Evolutionary conservation across 2,113 vertebrate species (phyloP).

Genomic region (Herpailurus yagouaroundi): DNA sequence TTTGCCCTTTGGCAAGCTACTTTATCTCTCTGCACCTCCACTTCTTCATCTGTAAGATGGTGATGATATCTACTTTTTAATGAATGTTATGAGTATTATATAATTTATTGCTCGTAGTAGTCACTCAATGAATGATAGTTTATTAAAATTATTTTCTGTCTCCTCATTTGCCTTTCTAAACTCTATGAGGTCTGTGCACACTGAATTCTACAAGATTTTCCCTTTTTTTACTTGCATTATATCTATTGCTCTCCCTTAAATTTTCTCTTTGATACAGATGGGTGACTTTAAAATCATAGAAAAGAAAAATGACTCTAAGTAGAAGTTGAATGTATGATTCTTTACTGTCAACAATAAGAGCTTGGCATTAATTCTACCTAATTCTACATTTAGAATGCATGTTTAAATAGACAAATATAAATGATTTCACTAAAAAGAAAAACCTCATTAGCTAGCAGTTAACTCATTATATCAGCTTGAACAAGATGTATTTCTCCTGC

Average conservation of each 20-base stretch:
- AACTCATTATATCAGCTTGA: not conserved
- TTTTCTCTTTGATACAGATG: not conserved
- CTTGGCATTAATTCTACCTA: not conserved
- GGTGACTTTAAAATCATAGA: not conserved
- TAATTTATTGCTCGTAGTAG: not conserved
- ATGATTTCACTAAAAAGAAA: not conserved
- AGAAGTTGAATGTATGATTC: not conserved
- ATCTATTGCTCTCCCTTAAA: not conserved
- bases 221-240: not conserved
- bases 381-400: not conserved
- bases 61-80: not conserved
- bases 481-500: not conserved
- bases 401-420: not conserved
- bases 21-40: not conserved
- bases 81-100: not conserved
- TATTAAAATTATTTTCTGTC: not conserved
- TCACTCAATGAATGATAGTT: not conserved
- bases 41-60: not conserved
- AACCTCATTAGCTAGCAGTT: not conserved
- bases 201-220: not conserved
- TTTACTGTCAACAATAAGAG: not conserved
- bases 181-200: not conserved
- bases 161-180: not conserved
- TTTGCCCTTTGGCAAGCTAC: not conserved
- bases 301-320: not conserved